A percentile compares a stretch with the other conserved stretches of the same genome.
Evolutionary conservation across 2,888 invertebrate genomes (phyloP).

Genomic region (Neoitamus cyanurus): DNA sequence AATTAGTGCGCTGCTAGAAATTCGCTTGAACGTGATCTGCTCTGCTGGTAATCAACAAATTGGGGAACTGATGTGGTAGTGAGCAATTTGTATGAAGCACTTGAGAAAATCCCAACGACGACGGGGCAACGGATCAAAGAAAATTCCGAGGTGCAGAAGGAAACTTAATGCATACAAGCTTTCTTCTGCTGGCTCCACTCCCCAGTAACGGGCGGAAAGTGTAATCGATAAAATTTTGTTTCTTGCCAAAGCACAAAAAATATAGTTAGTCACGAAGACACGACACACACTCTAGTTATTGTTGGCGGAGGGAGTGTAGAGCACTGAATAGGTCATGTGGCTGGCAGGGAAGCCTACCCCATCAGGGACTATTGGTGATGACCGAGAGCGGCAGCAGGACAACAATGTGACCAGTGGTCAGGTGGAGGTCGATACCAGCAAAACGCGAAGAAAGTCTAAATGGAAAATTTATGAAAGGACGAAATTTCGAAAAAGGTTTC

Average conservation of each 20-base stretch:
- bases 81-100: neutral
- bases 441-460: neutral
- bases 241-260: neutral
- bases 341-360: neutral
- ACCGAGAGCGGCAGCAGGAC: slow-evolving; percentile 1
- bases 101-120: neutral
- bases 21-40: neutral
- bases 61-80: neutral
- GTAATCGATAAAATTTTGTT: slow-evolving; percentile 15
- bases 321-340: slow-evolving; percentile 24
- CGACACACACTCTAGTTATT: neutral
- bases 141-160: neutral
- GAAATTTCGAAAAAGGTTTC: slow-evolving; percentile 3
- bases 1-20: neutral
- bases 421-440: neutral
- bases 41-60: neutral
- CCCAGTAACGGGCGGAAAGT: neutral
- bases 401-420: neutral
- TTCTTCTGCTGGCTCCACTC: neutral
- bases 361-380: neutral
- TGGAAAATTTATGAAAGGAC: slow-evolving; percentile 36
- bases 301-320: neutral
- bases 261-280: neutral
- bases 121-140: neutral
- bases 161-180: neutral